Evolutionary conservation across 2,113 vertebrate species (phyloP).

Genomic region (Stigmatopora argus): DNA sequence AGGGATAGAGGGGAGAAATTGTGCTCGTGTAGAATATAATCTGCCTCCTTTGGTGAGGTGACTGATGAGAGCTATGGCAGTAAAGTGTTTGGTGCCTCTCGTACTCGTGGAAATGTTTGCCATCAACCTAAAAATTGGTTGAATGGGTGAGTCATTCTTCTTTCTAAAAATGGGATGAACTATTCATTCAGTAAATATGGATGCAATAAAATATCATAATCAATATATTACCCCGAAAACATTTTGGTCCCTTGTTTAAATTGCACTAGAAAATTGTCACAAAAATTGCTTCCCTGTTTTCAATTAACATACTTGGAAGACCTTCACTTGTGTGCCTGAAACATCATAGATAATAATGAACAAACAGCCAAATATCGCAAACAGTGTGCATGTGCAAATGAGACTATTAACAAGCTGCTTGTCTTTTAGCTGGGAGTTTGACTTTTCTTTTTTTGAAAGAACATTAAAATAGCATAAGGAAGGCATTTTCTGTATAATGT

Average conservation of each 20-base stretch:
- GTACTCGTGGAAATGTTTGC: too few species aligned
- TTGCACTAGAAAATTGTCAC: constrained; percentile 52
- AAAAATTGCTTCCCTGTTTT: constrained; percentile 24
- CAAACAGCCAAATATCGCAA: constrained; percentile 54
- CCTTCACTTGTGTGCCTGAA: constrained; percentile 51
- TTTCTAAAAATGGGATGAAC: constrained; percentile 11
- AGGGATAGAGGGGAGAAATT: too few species aligned
- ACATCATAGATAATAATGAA: constrained; percentile 43
- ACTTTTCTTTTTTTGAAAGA: constrained; percentile 50
- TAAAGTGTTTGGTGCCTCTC: too few species aligned
- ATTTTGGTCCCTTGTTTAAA: constrained; percentile 52
- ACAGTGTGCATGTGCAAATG: constrained; percentile 51
- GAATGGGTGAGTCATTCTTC: constrained; percentile 16
- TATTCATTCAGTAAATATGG: constrained; percentile 6
- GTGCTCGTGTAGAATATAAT: too few species aligned
- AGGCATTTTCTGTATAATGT: constrained; percentile 54
- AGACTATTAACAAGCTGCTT: constrained; percentile 33
- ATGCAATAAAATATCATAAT: constrained; percentile 27
- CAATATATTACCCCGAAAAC: constrained; percentile 34
- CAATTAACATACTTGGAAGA: constrained; percentile 60
- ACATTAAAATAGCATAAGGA: constrained; percentile 60
- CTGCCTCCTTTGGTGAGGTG: too few species aligned
- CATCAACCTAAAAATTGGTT: too few species aligned
- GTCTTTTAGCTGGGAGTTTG: constrained; percentile 26
- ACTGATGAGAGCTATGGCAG: too few species aligned